Evolutionary conservation across 2,888 invertebrate species (phyloP).

Genomic region (Belgica antarctica): DNA sequence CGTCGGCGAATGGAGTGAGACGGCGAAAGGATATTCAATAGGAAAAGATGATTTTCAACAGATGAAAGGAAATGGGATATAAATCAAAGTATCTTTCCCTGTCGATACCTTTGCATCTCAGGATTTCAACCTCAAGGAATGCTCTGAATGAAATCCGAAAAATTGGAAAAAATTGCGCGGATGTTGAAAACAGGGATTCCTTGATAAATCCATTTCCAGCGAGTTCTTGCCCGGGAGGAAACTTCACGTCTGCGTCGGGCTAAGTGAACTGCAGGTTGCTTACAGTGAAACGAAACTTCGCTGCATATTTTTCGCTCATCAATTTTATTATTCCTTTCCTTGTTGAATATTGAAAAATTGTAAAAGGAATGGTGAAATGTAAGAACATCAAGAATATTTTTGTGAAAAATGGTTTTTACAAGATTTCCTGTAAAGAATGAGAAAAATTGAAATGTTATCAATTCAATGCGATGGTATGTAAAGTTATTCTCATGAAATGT

Average conservation of each 20-base stretch:
- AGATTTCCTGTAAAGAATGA: neutral
- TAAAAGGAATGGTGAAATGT: neutral
- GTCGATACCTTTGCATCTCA: neutral
- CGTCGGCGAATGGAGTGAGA: neutral
- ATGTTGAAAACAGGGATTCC: too few species aligned
- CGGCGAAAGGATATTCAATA: conserved; percentile 8
- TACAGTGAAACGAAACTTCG: too few species aligned
- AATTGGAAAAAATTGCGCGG: too few species aligned
- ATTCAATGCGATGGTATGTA: neutral
- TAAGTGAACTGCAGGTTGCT: too few species aligned
- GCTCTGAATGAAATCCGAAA: too few species aligned
- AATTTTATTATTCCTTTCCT: conserved; percentile 19
- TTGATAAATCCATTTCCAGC: too few species aligned
- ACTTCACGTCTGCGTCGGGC: too few species aligned
- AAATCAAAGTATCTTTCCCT: conserved; percentile 27
- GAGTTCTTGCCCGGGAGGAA: too few species aligned
- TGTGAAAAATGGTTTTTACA: conserved; percentile 5
- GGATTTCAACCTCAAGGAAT: neutral
- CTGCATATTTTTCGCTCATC: conserved; percentile 23
- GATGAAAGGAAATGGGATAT: conserved; percentile 27
- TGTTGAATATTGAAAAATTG: neutral
- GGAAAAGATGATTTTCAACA: conserved; percentile 39
- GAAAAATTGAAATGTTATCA: neutral
- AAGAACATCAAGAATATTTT: conserved; percentile 7
- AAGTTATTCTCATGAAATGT: too few species aligned